These are phyloP conservation scores for Aspidiotus destructor DNA, from an alignment of 2,888 invertebrate genomes.

Conservation along the genomic window DNA sequence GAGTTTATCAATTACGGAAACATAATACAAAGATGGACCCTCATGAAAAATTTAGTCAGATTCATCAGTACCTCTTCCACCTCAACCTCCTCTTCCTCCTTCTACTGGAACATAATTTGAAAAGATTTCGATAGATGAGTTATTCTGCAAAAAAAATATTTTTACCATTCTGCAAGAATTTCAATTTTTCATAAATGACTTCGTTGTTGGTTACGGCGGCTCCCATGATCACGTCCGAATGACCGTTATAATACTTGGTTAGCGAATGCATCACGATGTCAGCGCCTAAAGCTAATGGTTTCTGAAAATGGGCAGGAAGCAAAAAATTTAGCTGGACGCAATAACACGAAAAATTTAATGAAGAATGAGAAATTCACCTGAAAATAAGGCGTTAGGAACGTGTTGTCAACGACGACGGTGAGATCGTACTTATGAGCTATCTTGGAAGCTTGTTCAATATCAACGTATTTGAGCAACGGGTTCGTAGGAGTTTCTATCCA, in stretches of 20 bases:
- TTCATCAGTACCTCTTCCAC: too few relatives aligned
- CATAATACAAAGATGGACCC: too few relatives aligned
- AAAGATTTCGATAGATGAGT: too few relatives aligned
- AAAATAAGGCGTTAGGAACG: constrained; percentile 81
- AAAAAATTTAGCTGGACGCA: neutral
- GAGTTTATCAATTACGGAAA: too few relatives aligned
- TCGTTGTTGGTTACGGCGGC: constrained; percentile 36
- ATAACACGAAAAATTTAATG: neutral
- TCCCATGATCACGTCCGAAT: constrained; percentile 39
- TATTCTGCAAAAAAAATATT: too few relatives aligned
- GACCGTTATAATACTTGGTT: constrained; percentile 40
- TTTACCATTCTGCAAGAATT: constrained; percentile 34
- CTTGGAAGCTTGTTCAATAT: constrained; percentile 63
- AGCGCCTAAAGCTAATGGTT: constrained; percentile 39
- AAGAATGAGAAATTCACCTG: constrained; percentile 45
- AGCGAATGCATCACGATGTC: constrained; percentile 39
- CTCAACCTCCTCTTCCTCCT: too few relatives aligned
- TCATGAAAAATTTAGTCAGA: too few relatives aligned
- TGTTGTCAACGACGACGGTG: constrained; percentile 80
- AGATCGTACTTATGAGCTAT: constrained; percentile 51
- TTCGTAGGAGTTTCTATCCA: constrained; percentile 97
- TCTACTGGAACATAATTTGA: too few relatives aligned
- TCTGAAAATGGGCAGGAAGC: constrained; percentile 35
- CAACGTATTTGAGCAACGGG: constrained; percentile 77
- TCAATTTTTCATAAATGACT: constrained; percentile 29